phyloP scores from a whole-genome alignment of 2,888 invertebrate species.

The Sympetrum striolatum region DNA sequence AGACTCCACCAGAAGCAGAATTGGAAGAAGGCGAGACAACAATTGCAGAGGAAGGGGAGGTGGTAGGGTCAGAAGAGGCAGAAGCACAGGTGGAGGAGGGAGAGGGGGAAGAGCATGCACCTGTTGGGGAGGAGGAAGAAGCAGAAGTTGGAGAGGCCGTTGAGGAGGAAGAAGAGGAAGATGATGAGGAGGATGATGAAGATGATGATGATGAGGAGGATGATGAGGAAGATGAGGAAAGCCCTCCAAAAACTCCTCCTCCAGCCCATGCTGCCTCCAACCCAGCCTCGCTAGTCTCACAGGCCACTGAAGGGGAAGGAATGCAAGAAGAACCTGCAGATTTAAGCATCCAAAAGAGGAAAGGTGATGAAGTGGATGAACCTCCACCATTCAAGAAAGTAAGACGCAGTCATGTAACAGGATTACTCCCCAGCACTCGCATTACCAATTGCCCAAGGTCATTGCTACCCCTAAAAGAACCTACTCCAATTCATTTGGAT shows the following conservation, averaged over 20 bases:
- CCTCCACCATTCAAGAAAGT: slow-evolving; percentile 14
- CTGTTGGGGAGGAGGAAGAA: background rate
- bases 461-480: background rate
- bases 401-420: slow-evolving; percentile 6
- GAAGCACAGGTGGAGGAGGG: background rate
- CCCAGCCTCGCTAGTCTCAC: slow-evolving; percentile 68
- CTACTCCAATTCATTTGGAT: background rate
- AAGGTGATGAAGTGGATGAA: background rate
- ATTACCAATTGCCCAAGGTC: slow-evolving; percentile 9
- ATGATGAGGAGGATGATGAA: slow-evolving; percentile 54
- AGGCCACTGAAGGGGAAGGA: slow-evolving; percentile 65
- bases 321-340: slow-evolving; percentile 18
- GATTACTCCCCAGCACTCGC: slow-evolving; percentile 3
- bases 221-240: slow-evolving; percentile 68
- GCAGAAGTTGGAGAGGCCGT: slow-evolving; percentile 29
- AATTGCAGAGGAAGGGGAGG: background rate
- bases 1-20: slow-evolving; percentile 47
- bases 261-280: slow-evolving; percentile 61
- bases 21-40: background rate
- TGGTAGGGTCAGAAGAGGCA: background rate
- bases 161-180: slow-evolving; percentile 50
- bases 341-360: background rate
- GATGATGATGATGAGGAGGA: slow-evolving; percentile 61
- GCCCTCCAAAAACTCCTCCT: slow-evolving; percentile 64
- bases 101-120: background rate